Base-by-base conservation (phyloP, 1,140 invertebrate genomes). In the Kradibia gibbosae region DNA sequence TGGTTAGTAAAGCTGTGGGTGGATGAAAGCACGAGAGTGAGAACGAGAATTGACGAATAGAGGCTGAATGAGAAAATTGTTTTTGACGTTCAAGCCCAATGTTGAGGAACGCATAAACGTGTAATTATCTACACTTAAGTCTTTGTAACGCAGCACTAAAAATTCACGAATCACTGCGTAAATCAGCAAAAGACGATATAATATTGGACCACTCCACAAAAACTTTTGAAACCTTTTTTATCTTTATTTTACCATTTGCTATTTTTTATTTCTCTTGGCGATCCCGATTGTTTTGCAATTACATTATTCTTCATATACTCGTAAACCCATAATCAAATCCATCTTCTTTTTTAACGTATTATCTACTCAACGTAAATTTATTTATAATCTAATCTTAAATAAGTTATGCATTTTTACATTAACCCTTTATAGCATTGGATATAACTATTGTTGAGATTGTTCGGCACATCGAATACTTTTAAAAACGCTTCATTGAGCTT, bases 61-160 rank as follows among this genome's bases (percentile, higher is more conserved):
- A n/a, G n/a, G 45, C 28, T n/a, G 65, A 70, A 25, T 78, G 81
- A 82, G 62, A 84, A 81, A 84, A 83, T 71, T 57, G 71, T 70
- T 71, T 70, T 1, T 20, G 74, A 45, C 76, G 78, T 45, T 82
- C 50, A 45, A 55, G 57, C 57, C 65, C 71, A 83, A 57, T 73
- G 82, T 71, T 74, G 82, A 84, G 79, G 67, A 75, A 84, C 83
- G 85, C 85, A 86, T 88, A 89, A 90, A 91, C 85, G 88, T 89
- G 90, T 90, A 91, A 91, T 91, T 91, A 89, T 87, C 86, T 84
- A 86, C 88, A 87, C 88, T 90, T 90, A 90, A 91, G 90, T 89
- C 87, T 88, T 85, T 88, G 90, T 89, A 89, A 90, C 86, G 84
- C 82, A 87, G 88, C 86, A 87, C 86, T 90, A 91, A 90, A 90